These are phyloP conservation scores for Threskiornis aethiopicus DNA, from an alignment of 2,797 vertebrate genomes.

Conservation along the genomic window DNA sequence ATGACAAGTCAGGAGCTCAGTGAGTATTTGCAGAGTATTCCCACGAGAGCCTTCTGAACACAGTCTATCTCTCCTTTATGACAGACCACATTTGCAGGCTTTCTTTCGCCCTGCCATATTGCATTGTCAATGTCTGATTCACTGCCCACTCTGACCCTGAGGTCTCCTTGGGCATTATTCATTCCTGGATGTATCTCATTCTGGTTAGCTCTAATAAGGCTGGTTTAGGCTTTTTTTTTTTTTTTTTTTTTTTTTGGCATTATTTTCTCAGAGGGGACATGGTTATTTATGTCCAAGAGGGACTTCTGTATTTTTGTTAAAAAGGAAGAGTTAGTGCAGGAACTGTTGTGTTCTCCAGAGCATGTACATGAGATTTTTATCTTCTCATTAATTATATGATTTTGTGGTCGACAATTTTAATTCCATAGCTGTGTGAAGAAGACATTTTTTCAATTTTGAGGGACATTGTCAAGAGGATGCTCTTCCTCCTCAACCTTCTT, in stretches of 20 bases:
- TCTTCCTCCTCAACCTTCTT: neutral
- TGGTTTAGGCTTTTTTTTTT: neutral
- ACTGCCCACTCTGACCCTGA: slow-evolving; percentile 42
- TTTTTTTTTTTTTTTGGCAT: neutral
- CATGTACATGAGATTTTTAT: neutral
- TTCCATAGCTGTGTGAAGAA: neutral
- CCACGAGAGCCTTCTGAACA: neutral
- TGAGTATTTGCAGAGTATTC: slow-evolving; percentile 10
- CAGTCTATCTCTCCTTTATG: neutral
- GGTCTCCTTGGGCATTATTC: slow-evolving; percentile 47
- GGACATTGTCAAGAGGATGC: neutral
- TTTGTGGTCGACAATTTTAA: neutral
- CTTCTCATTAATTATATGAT: neutral
- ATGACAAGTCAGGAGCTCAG: neutral
- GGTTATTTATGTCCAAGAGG: neutral
- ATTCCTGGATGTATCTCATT: neutral
- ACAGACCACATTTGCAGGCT: slow-evolving; percentile 5
- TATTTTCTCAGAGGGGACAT: neutral
- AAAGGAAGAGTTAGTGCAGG: neutral
- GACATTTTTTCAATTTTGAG: neutral
- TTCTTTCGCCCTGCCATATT: slow-evolving; percentile 22
- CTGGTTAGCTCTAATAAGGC: neutral
- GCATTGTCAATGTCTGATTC: slow-evolving; percentile 2
- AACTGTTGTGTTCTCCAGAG: neutral
- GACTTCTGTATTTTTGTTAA: neutral